Evolutionary conservation across 2,797 vertebrate genomes (phyloP).

Genomic region (Tragopan temminckii): DNA sequence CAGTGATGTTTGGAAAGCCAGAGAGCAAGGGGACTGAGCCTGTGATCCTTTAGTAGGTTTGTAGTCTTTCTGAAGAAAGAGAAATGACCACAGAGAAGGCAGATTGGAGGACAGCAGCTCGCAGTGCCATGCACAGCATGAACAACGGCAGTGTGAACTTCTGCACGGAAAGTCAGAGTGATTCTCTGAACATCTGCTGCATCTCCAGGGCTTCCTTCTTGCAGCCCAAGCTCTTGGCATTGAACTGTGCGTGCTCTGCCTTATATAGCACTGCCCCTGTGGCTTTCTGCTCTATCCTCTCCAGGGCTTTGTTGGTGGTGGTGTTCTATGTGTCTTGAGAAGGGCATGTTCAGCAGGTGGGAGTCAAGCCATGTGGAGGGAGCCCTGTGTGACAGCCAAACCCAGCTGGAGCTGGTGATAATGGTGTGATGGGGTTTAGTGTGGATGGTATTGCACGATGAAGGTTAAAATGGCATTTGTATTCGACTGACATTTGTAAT

Average conservation of each 20-base stretch:
- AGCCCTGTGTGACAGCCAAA: not conserved
- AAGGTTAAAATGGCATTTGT: not conserved
- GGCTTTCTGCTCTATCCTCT: not conserved
- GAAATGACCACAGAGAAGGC: not conserved
- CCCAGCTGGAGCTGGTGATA: not conserved
- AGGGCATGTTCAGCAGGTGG: too few species aligned
- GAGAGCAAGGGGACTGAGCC: not conserved
- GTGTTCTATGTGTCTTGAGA: not conserved
- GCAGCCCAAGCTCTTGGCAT: not conserved
- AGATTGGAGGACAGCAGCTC: not conserved
- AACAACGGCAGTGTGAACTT: too few species aligned
- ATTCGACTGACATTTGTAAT: not conserved
- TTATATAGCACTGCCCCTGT: not conserved
- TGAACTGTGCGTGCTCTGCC: not conserved
- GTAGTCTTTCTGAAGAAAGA: not conserved
- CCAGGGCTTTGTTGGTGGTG: not conserved
- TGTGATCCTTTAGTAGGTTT: not conserved
- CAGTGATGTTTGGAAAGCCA: not conserved
- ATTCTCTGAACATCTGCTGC: not conserved
- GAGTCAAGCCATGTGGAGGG: too few species aligned
- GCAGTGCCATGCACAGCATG: rapidly evolving
- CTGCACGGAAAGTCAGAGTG: rapidly evolving
- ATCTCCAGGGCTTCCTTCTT: not conserved
- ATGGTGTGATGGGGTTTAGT: not conserved
- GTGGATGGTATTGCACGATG: rapidly evolving